Evolutionary conservation across 2,113 vertebrate genomes (phyloP), one percentile per base, ranked within the genome.

Genomic region (Gopherus evgoodei): DNA sequence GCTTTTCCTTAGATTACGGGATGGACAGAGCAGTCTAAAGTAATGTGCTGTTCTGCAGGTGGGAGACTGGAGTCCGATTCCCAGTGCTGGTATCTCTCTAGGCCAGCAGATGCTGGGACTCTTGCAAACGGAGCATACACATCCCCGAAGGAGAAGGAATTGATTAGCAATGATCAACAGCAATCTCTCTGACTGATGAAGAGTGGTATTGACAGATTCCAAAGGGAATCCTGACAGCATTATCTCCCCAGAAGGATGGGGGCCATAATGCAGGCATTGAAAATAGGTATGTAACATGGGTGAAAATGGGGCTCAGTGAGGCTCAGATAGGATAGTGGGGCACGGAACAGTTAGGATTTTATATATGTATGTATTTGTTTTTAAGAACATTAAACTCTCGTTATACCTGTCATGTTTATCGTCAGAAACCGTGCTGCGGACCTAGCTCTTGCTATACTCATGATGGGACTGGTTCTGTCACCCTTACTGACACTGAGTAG

Each of bases 131-230:
- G 25, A 54, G 78, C 79, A 75, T 62, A 88, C 29, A 59, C 38
- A 47, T 92, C 54, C 56, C 72, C 38, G n/a, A 65, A 88, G 86
- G 86, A 85, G 82, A 52, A 92, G 80, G 87, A 59, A 81, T 59
- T 81, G 87, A 89, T 89, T 89, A 93, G 87, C 59, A 84, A 89
- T 81, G 75, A 81, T 89, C 87, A 81, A 84, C 85, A 93, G 87
- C 87, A 89, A 87, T 84, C 82, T 88, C 81, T 80, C 57, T 85
- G 86, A 92, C 72, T 84, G 82, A 93, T 75, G 72, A 87, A 11
- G 69, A 85, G 86, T 81, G 52, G 59, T 81, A 87, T 83, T 81
- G 35, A 76, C 86, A 82, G 17, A 42, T 86, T 54, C 13, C 4
- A 69, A 95, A 93, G 35, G 65, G 52, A 88, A 6, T 78, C 81